Base-by-base conservation (phyloP, 2,797 vertebrate species). In the Eulemur rubriventer region DNA sequence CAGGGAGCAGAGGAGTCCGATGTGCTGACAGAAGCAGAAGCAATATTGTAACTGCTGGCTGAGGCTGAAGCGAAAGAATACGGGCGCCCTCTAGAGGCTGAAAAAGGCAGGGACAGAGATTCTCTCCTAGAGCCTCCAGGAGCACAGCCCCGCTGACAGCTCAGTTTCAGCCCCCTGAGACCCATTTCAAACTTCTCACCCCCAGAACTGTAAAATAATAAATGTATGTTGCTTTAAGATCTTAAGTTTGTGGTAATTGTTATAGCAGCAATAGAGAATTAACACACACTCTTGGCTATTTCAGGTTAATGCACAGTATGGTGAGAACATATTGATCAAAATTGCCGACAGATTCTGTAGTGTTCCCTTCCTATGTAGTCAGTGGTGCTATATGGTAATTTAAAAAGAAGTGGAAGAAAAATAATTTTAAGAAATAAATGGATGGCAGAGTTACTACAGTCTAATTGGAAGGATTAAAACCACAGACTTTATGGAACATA, bases 371-470 rank as follows among this genome's bases (percentile, higher is more conserved):
- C 5, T 78, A 28, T 50, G 11, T 48, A 28, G 13, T 75, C 41
- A 69, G n/a, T 70, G 33, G 41, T 59, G 57, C 16, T 16, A n/a
- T 28, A 48, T 63, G 7, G n/a, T 46, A 52, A 73, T 78, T 95
- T 59, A 17, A 69, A 88, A 94, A 70, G 41, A 75, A 96, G 84
- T 12, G 12, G 28, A 84, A 91, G 76, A n/a, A 52, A 46, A 69
- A 50, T 3, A 1, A 2, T 35, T 46, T 72, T 38, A 14, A 52
- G 28, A 63, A 24, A 48, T n/a, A 85, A 94, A n/a, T 41, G n/a
- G n/a, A 69, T 63, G 33, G 8, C 24, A 63, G 14, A n/a, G 76
- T 69, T 78, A 61, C 83, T 80, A 73, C 22, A 83, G 18, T 41
- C 33, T 83, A n/a, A 35, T 20, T 73, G 33, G 38, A 79, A 55